These are phyloP conservation scores for Agrenia bidenticulata DNA, from an alignment of 2,888 invertebrate genomes.

Conservation along the genomic window DNA sequence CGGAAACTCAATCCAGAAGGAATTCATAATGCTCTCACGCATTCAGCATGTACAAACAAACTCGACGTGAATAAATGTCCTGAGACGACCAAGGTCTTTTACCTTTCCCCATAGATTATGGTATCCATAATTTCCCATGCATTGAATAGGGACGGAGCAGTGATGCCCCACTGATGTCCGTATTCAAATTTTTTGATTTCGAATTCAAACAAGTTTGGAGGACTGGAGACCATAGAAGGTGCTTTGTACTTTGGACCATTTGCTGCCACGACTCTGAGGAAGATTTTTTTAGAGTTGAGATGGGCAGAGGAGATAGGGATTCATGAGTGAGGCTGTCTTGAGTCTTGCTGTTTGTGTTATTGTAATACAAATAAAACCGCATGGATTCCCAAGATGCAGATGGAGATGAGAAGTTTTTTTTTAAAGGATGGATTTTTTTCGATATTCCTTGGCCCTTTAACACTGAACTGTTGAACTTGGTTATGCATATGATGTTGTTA, in stretches of 20 bases:
- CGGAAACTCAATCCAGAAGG: not conserved
- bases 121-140: not conserved
- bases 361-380: slow-evolving; percentile 5
- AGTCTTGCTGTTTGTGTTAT: slow-evolving; percentile 6
- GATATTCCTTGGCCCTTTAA: too few relatives aligned
- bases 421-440: too few relatives aligned
- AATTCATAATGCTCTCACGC: not conserved
- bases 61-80: not conserved
- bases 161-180: slow-evolving; percentile 6
- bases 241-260: not conserved
- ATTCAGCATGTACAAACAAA: not conserved
- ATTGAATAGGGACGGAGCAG: not conserved
- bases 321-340: slow-evolving; percentile 6
- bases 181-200: slow-evolving; percentile 1
- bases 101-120: too few relatives aligned
- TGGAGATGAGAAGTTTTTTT: not conserved
- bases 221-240: slow-evolving; percentile 7
- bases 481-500: too few relatives aligned
- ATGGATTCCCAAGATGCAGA: not conserved
- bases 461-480: too few relatives aligned
- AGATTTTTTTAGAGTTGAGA: not conserved
- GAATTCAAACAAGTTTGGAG: slow-evolving; percentile 2
- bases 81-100: too few relatives aligned
- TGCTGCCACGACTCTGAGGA: not conserved
- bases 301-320: not conserved